phyloP scores from a whole-genome alignment of 2,888 invertebrate genomes.

The Heliconius cydno region DNA sequence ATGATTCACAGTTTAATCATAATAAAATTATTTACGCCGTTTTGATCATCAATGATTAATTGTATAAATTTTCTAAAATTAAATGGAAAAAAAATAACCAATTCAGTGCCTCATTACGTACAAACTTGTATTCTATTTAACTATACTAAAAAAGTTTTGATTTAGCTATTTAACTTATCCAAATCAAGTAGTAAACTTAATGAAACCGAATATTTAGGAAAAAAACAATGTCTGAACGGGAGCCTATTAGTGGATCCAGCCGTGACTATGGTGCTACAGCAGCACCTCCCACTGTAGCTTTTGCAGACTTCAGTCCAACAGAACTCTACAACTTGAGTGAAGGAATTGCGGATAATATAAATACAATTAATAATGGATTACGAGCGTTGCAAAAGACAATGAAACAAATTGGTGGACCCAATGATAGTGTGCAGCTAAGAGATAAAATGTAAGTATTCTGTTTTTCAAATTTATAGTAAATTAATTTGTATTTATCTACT shows the following conservation, averaged over 20 bases:
- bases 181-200: not conserved
- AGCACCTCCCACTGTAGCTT: slow-evolving; percentile 87
- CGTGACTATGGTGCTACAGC: slow-evolving; percentile 76
- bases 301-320: slow-evolving; percentile 87
- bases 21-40: slow-evolving; percentile 38
- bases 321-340: slow-evolving; percentile 91
- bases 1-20: slow-evolving; percentile 49
- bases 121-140: slow-evolving; percentile 2
- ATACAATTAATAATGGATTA: slow-evolving; percentile 89
- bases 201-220: slow-evolving; percentile 13
- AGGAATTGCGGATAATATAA: slow-evolving; percentile 91
- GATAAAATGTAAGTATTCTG: slow-evolving; percentile 70
- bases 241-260: slow-evolving; percentile 69
- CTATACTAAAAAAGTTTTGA: not conserved
- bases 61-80: not conserved
- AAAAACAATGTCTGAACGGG: slow-evolving; percentile 68
- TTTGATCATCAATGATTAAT: not conserved
- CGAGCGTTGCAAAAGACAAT: slow-evolving; percentile 88
- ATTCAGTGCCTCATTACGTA: not conserved
- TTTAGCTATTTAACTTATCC: not conserved
- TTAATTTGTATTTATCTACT: not conserved
- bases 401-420: slow-evolving; percentile 89
- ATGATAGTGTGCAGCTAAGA: slow-evolving; percentile 85
- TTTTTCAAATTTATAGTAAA: slow-evolving; percentile 15
- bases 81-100: not conserved